phyloP scores from a whole-genome alignment of 1,140 invertebrate genomes.

The Mycetomoellerius zeteki region DNA sequence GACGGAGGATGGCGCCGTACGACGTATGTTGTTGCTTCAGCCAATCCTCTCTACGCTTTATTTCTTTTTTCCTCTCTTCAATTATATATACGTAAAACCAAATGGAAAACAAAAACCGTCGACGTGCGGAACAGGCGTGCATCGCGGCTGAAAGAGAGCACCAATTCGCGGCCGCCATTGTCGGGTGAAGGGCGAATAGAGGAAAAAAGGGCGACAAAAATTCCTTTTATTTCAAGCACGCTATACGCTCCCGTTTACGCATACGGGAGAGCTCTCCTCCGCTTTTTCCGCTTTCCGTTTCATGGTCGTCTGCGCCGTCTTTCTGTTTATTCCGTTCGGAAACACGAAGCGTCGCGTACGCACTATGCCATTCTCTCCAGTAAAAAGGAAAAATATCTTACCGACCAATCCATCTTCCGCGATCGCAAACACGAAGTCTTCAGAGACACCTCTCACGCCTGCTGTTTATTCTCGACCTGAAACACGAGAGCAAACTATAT shows the following conservation, averaged over 20 bases:
- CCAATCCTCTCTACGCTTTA: constrained; percentile 41
- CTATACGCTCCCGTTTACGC: constrained; percentile 27
- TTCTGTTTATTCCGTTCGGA: constrained; percentile 47
- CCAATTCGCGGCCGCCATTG: constrained; percentile 49
- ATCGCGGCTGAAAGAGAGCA: constrained; percentile 54
- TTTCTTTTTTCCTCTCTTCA: constrained; percentile 55
- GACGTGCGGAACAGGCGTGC: neutral
- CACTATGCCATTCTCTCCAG: neutral
- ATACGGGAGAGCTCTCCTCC: constrained; percentile 23
- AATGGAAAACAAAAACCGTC: constrained; percentile 49
- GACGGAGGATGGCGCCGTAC: neutral
- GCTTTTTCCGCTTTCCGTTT: constrained; percentile 47
- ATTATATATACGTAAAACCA: constrained; percentile 62
- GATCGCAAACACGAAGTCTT: constrained; percentile 26
- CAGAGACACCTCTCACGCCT: constrained; percentile 4
- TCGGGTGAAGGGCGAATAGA: constrained; percentile 56
- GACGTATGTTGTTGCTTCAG: constrained; percentile 58
- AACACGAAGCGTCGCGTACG: constrained; percentile 24
- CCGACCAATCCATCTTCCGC: constrained; percentile 34
- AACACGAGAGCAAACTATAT: constrained; percentile 29
- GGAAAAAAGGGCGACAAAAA: constrained; percentile 53
- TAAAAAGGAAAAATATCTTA: constrained; percentile 51
- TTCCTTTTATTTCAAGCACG: constrained; percentile 43
- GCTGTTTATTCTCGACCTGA: constrained; percentile 42
- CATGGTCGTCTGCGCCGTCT: constrained; percentile 24